Base-by-base conservation (phyloP, 92 coral and sea anemone genomes). In the Scolanthus callimorphus region DNA sequence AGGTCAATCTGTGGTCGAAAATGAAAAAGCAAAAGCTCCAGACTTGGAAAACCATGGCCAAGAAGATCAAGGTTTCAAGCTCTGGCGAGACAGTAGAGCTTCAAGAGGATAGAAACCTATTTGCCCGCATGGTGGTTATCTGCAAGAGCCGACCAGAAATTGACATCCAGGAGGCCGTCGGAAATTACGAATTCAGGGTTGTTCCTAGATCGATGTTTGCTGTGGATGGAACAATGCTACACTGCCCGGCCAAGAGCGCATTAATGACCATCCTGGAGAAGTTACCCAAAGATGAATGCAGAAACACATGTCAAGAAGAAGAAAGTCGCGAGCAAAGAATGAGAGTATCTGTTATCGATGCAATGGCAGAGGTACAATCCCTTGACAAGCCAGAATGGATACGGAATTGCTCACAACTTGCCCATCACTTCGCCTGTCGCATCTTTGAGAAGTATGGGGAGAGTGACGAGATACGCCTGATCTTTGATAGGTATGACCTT, bases 301-400 rank as follows among this genome's bases (percentile, higher is more conserved):
- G 44, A 11, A 20, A 4, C 4, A 20, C 23, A 11, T 4, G 52
- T 46, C 52, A 9, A 46, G 17, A 9, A 9, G 52, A 9, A 19
- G 52, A 9, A 21, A 4, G 22, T 4, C 11, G 17, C 4, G 11
- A 19, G 22, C 52, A 46, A 46, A 9, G 52, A 52, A 3, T 45
- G 57, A 39, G 45, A 60, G 76, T 75, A 1, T 46, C 51, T 23
- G 30, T 75, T 29, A 31, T 76, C 22, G 79, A 71, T 60, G 81
- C 72, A 23, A 81, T 74, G 88, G 67, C 82, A 8, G 80, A 79
- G 24, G 80, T 79, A 3, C 76, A 71, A 59, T 64, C 74, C 20
- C 48, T 79, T 10, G 68, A 79, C 63, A 79, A 71, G 62, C 83
- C 83, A 10, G 79, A 29, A n/a, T 10, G 39, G 85, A 62, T 62